Evolutionary conservation across 2,797 vertebrate species (phyloP).

Genomic region (Enoplosus armatus): DNA sequence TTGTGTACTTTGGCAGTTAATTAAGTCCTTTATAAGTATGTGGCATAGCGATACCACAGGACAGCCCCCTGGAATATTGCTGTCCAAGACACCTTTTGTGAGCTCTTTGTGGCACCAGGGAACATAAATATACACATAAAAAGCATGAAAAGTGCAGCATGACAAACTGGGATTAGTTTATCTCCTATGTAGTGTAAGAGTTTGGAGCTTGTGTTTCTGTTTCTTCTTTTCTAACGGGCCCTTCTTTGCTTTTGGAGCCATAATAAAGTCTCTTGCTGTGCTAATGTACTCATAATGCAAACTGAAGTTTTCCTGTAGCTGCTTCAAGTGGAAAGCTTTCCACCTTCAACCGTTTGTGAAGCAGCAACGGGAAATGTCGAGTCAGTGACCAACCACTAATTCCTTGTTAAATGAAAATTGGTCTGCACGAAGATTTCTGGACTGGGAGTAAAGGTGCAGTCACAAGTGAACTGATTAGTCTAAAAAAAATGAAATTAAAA

Average conservation of each 20-base stretch:
- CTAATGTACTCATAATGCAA: background rate
- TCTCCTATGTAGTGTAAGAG: background rate
- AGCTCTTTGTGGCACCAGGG: too few species aligned
- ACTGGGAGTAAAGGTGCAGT: background rate
- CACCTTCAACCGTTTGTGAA: background rate
- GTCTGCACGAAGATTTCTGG: background rate
- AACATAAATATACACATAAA: too few species aligned
- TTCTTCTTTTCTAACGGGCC: constrained; percentile 6
- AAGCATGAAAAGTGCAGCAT: too few species aligned
- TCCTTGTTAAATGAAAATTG: background rate
- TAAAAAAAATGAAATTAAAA: background rate
- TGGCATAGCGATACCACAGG: too few species aligned
- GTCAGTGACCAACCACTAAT: background rate
- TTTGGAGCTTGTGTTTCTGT: background rate
- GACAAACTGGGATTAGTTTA: background rate
- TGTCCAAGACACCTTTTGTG: too few species aligned
- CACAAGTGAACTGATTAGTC: background rate
- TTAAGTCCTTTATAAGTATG: too few species aligned
- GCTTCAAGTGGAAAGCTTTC: background rate
- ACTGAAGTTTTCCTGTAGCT: background rate
- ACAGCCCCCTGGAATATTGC: too few species aligned
- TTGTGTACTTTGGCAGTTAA: too few species aligned
- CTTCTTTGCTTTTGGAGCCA: background rate
- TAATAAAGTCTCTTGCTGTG: background rate
- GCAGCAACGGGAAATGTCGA: constrained; percentile 10